phyloP scores from a whole-genome alignment of 2,113 vertebrate genomes.

The Pogona vitticeps region DNA sequence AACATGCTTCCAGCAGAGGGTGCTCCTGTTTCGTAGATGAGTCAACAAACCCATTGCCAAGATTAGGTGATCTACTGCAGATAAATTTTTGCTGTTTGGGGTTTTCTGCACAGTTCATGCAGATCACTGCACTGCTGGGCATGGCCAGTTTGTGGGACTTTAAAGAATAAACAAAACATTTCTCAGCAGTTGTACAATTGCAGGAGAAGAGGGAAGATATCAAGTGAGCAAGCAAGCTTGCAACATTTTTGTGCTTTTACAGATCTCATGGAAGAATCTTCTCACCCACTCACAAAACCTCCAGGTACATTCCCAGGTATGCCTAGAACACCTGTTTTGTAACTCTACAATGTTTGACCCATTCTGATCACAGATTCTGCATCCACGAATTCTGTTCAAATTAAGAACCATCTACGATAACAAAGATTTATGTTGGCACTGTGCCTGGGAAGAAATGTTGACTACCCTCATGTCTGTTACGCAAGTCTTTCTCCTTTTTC shows the following conservation, averaged over 20 bases:
- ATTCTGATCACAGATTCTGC: neutral
- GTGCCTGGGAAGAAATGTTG: neutral
- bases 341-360: neutral
- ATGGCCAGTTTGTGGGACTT: no score
- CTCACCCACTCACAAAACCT: neutral
- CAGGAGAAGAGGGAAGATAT: no score
- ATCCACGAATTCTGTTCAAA: no score
- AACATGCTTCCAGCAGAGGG: constrained; percentile 7
- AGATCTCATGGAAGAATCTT: neutral
- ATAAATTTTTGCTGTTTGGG: no score
- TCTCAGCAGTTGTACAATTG: no score
- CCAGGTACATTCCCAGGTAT: neutral
- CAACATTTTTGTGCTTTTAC: neutral
- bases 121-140: no score
- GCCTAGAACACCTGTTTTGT: neutral
- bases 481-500: no score
- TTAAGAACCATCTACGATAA: no score
- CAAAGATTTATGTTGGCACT: neutral
- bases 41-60: neutral
- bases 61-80: no score
- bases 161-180: neutral
- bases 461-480: neutral
- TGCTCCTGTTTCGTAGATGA: neutral
- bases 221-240: no score
- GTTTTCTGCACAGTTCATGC: no score